These are phyloP conservation scores for Addax nasomaculatus DNA, from an alignment of 2,113 vertebrate genomes.

Conservation along the genomic window DNA sequence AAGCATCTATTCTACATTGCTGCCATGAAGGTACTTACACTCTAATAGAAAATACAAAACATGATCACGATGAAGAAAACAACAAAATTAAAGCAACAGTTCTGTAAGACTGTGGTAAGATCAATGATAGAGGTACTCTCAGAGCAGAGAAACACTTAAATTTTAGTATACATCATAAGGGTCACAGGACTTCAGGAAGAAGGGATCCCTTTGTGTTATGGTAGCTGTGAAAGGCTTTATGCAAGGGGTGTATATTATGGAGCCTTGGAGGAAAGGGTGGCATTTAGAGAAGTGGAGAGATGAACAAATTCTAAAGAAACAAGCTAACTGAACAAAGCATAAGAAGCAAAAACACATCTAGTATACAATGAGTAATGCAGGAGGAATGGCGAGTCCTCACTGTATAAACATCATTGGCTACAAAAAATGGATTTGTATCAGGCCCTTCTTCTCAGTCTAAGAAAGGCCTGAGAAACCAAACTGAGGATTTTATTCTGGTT, in stretches of 20 bases:
- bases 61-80: not conserved
- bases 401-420: too few species aligned
- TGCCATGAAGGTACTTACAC: not conserved
- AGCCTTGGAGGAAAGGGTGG: not conserved
- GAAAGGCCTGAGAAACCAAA: not conserved
- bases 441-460: not conserved
- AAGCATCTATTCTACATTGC: not conserved
- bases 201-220: not conserved
- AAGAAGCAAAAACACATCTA: not conserved
- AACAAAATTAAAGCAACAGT: not conserved
- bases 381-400: not conserved
- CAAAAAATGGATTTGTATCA: not conserved
- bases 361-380: rapidly evolving
- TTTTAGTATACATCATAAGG: too few species aligned
- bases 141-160: not conserved
- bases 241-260: not conserved
- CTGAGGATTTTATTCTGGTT: not conserved
- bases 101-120: not conserved
- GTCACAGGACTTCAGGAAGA: not conserved
- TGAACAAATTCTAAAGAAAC: not conserved
- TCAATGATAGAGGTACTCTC: not conserved
- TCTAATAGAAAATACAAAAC: not conserved
- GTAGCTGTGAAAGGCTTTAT: not conserved
- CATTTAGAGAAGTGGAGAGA: not conserved
- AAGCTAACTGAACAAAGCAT: not conserved